Evolutionary conservation across 2,797 vertebrate species (phyloP), one percentile per base, ranked within the genome.

Genomic region (Cygnus olor): DNA sequence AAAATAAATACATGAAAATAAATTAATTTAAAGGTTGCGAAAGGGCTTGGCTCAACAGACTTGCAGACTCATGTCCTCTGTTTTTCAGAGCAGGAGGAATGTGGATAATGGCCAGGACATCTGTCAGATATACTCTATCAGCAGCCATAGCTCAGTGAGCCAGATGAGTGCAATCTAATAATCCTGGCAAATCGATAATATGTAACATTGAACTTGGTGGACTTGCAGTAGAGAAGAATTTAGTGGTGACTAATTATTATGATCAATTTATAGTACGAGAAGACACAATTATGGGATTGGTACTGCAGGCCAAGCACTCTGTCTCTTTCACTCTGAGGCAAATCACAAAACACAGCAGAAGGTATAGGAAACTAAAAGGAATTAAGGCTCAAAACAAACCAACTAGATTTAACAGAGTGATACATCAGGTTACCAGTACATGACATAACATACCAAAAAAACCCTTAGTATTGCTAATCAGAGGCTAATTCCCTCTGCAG

Each of bases 81-180:
- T 96, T 96, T 96, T 93, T 96, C 85, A 91, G 71, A 88, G 57
- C 30, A 68, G 71, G 44, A 95, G 74, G 89, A 91, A 95, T 93
- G 88, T 94, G 96, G 89, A 88, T 22, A 71, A 76, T 22, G 49
- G 89, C 95, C 93, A 95, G 88, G 94, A 96, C 94, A 91, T 95
- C 90, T 94, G 95, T 94, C 95, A 92, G 91, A 94, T 57, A 90
- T 81, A 77, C 80, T 77, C 73, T 40, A 90, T 91, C 91, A 94
- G 84, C 82, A 95, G 57, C 56, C 71, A 61, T 61, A 88, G 91
- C 44, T 85, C 88, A 61, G 38, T 54, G 87, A 94, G 85, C 72
- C 25, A 9, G 87, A 88, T 8, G 2, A 60, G 56, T 82, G 95
- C 93, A 90, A 82, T 88, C 91, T 85, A 94, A 93, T 94, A 94